Conservation (phyloP, 2,888 invertebrate species). For the Ophion ellenae region DNA sequence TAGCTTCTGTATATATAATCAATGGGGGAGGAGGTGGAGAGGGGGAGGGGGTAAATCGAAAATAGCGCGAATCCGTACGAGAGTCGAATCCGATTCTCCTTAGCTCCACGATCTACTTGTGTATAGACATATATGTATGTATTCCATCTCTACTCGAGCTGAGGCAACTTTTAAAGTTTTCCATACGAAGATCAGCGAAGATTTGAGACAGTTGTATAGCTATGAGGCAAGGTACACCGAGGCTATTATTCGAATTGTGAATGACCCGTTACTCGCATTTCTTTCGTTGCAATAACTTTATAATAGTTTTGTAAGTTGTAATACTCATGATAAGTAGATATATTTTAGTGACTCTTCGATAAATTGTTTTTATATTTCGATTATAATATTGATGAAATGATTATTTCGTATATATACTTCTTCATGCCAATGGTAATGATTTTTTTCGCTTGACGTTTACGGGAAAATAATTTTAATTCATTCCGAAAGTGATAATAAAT, state of each 20-base stretch:
- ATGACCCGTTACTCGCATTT: not conserved
- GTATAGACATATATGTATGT: not conserved
- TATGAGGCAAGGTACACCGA: slow-evolving; percentile 67
- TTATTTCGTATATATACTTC: too few species aligned
- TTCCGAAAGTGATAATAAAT: too few species aligned
- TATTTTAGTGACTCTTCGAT: too few species aligned
- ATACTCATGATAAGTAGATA: too few species aligned
- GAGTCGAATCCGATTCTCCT: slow-evolving; percentile 12
- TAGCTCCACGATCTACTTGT: slow-evolving; percentile 1
- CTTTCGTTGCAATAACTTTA: not conserved
- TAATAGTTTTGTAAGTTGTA: too few species aligned
- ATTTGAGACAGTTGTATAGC: slow-evolving; percentile 66
- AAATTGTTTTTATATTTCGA: too few species aligned
- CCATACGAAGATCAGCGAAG: slow-evolving; percentile 71
- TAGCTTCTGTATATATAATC: slow-evolving; percentile 25
- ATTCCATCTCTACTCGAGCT: not conserved
- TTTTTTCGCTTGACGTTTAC: too few species aligned
- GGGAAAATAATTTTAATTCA: too few species aligned
- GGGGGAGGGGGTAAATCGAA: slow-evolving; percentile 41
- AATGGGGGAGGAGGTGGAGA: not conserved
- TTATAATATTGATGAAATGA: too few species aligned
- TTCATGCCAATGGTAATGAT: too few species aligned
- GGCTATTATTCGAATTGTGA: slow-evolving; percentile 65
- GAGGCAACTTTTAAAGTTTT: slow-evolving; percentile 59
- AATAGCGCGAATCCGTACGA: slow-evolving; percentile 53